These are phyloP conservation scores for Neomorphus geoffroyi DNA, from an alignment of 2,797 vertebrate genomes.

Conservation along the genomic window DNA sequence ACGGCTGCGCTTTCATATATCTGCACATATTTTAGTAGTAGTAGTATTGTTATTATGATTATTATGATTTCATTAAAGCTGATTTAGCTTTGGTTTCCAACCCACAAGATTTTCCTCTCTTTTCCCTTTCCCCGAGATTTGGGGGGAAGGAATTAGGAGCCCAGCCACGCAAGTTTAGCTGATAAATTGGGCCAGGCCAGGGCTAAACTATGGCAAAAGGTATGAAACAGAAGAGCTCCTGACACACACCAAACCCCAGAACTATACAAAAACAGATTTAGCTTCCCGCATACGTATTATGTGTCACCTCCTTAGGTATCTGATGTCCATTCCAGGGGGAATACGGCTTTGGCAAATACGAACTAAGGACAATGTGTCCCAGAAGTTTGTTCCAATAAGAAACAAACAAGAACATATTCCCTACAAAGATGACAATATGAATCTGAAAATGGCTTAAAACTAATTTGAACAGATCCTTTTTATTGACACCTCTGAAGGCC, in stretches of 20 bases:
- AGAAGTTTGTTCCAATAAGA: not conserved
- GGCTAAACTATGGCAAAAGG: not conserved
- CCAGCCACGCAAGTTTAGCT: too few species aligned
- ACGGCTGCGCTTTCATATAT: too few species aligned
- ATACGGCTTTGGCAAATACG: not conserved
- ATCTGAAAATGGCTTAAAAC: not conserved
- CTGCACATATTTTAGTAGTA: too few species aligned
- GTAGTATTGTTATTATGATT: too few species aligned
- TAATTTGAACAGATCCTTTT: not conserved
- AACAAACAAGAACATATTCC: not conserved
- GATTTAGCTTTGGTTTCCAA: too few species aligned
- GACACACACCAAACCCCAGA: not conserved
- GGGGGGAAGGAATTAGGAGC: too few species aligned
- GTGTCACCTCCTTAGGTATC: not conserved
- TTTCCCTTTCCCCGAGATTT: too few species aligned
- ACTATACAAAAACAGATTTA: not conserved
- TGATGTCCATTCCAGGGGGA: not conserved
- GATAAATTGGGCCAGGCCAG: too few species aligned
- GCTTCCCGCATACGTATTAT: not conserved
- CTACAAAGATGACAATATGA: not conserved
- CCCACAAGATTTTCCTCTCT: too few species aligned
- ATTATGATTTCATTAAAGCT: too few species aligned
- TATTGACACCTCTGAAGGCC: not conserved
- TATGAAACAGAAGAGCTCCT: not conserved
- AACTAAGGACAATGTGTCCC: not conserved